Conservation (phyloP, 2,797 vertebrate species). For the Schizopygopsis pylzovi region DNA sequence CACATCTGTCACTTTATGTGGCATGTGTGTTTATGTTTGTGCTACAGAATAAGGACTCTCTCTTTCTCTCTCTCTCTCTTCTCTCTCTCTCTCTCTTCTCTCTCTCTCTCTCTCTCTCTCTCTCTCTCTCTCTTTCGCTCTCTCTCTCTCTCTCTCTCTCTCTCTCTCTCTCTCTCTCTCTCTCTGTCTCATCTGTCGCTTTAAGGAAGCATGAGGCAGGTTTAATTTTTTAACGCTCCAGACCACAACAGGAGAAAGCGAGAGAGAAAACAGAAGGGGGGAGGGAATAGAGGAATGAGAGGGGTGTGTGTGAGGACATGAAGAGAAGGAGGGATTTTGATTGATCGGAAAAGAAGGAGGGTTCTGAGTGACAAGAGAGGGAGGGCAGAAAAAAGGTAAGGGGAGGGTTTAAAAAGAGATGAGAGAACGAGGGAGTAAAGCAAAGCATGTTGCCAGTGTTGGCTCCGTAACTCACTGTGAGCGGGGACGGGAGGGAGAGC, state of each 20-base stretch:
- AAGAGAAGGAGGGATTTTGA: conserved; percentile 55
- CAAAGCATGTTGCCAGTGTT: conserved; percentile 72
- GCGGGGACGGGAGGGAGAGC: conserved; percentile 53
- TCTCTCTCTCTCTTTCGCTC: conserved; percentile 40
- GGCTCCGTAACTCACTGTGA: conserved; percentile 71
- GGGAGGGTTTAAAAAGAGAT: conserved; percentile 53
- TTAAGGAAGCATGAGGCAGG: conserved; percentile 72
- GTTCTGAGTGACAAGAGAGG: conserved; percentile 69
- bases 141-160: neutral
- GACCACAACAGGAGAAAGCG: conserved; percentile 31
- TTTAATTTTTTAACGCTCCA: conserved; percentile 60
- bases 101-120: conserved; percentile 32
- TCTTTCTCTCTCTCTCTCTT: neutral
- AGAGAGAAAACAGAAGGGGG: conserved; percentile 37
- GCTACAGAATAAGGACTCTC: conserved; percentile 3
- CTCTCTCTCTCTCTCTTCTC: no score
- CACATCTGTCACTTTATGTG: neutral
- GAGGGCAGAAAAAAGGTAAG: conserved; percentile 72
- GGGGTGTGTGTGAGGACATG: conserved; percentile 46
- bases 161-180: conserved; percentile 32
- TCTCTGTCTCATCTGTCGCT: conserved; percentile 68
- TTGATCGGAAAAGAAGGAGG: conserved; percentile 61
- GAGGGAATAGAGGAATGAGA: conserved; percentile 43
- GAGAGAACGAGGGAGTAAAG: conserved; percentile 61
- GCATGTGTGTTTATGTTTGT: conserved; percentile 22